Percentiles rank a stretch among this genome's conserved stretches.
These are phyloP conservation scores for Tethea ocularis DNA, from an alignment of 2,888 invertebrate species.

Conservation along the genomic window DNA sequence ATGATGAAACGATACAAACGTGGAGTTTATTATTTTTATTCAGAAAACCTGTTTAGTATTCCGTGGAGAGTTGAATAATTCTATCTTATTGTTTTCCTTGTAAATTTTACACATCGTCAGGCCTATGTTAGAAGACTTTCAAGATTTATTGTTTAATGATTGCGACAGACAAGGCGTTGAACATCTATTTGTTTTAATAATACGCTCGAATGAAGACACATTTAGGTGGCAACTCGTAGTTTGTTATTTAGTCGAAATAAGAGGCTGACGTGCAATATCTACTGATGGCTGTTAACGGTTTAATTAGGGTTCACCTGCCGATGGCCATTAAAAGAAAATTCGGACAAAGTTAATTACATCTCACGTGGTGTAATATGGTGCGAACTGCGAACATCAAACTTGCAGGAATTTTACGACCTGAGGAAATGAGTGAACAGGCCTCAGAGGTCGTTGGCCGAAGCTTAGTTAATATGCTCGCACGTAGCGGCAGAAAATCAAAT, in stretches of 20 bases:
- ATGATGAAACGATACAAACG: conserved; percentile 35
- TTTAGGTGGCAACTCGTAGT: conserved; percentile 21
- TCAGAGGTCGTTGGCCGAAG: conserved; percentile 59
- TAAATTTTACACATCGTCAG: conserved; percentile 41
- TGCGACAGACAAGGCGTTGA: conserved; percentile 51
- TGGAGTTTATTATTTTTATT: conserved; percentile 24
- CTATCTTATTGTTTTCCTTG: conserved; percentile 11
- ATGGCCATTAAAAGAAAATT: conserved; percentile 25
- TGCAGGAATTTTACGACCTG: conserved; percentile 50
- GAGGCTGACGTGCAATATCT: conserved; percentile 18
- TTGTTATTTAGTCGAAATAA: not conserved
- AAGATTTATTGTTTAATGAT: conserved; percentile 72
- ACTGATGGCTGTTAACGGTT: conserved; percentile 12
- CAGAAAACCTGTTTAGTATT: conserved; percentile 32
- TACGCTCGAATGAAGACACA: conserved; percentile 49
- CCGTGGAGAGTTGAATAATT: conserved; percentile 29
- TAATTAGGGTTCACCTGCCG: conserved; percentile 4
- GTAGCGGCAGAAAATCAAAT: conserved; percentile 75
- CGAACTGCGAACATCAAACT: conserved; percentile 33
- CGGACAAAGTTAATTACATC: conserved; percentile 34
- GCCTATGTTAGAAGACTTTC: conserved; percentile 32
- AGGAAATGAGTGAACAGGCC: conserved; percentile 44
- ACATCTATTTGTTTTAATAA: conserved; percentile 72
- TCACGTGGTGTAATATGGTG: conserved; percentile 28
- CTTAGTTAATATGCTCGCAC: conserved; percentile 66